Evolutionary conservation across 2,888 invertebrate genomes (phyloP), one percentile per base, ranked within the genome.

Genomic region (Eupithecia dodoneata): DNA sequence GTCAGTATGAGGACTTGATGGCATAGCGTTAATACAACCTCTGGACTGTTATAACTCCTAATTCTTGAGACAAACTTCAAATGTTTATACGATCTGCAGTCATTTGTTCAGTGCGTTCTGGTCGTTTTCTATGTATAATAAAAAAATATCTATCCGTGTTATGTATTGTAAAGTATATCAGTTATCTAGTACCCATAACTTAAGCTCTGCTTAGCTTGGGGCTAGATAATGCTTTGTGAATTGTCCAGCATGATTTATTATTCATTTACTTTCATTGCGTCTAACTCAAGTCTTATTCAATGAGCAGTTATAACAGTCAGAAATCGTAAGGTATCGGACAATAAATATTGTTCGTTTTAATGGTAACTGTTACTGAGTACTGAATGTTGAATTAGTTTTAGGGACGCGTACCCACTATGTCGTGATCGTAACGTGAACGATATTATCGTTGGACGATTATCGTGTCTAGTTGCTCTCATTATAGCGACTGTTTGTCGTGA

Each of bases 311-410:
- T n/a, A 70, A 71, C 15, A 72, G 30, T 63, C 72, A 13, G 41
- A 15, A 71, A 66, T 49, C 59, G 67, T 63, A 69, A 67, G 72
- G 49, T 70, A 70, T 70, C 76, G 69, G 76, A 78, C 72, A 78
- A 76, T 78, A 78, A 78, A 78, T 78, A 78, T 76, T 78, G 74
- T 74, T 78, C 65, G 59, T 66, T 18, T 44, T 13, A 52, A 71
- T 67, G 71, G 67, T 76, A 73, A 76, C 75, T 42, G 69, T 75
- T 65, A 76, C 52, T 69, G 67, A 74, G 49, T 70, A 47, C 41
- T 76, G 66, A 9, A 67, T 47, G 18, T 47, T n/a, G 69, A 49
- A 47, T 41, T 73, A 18, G 41, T 73, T 72, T 12, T 30, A 10
- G 15, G 42, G 63, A 52, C 44, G 30, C 30, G 30, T 30, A 30